phyloP scores from a whole-genome alignment of 1,140 invertebrate species.

The Paralvinella palmiformis region DNA sequence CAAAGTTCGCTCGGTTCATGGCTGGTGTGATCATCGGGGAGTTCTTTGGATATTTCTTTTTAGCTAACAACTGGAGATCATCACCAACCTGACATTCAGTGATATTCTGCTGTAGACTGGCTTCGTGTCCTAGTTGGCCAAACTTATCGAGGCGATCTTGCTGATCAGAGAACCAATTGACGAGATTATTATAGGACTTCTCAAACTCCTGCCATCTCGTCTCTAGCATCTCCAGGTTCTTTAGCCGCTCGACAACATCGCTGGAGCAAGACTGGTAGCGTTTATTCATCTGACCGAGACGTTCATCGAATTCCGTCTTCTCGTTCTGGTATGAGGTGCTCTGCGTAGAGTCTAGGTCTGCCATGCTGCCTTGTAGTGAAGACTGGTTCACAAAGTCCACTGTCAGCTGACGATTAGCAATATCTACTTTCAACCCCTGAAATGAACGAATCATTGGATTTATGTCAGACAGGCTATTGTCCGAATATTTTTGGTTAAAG shows the following conservation, averaged over 20 bases:
- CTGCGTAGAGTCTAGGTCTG: constrained; percentile 16
- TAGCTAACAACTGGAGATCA: not conserved
- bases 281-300: constrained; percentile 35
- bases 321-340: constrained; percentile 24
- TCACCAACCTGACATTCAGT: constrained; percentile 39
- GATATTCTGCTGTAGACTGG: constrained; percentile 37
- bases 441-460: constrained; percentile 3
- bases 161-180: constrained; percentile 39
- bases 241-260: constrained; percentile 31
- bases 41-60: too few relatives aligned
- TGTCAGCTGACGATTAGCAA: constrained; percentile 40
- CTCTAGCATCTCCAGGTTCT: constrained; percentile 31
- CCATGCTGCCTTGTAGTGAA: constrained; percentile 25
- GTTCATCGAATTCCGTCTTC: constrained; percentile 39
- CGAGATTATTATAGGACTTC: constrained; percentile 23
- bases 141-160: constrained; percentile 37
- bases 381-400: constrained; percentile 46
- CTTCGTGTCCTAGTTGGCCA: constrained; percentile 36
- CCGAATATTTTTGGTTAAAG: too few relatives aligned
- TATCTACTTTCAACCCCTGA: constrained; percentile 43
- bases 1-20: not conserved
- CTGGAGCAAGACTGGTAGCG: constrained; percentile 13
- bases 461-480: not conserved
- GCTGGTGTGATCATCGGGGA: not conserved
- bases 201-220: constrained; percentile 42